These are phyloP conservation scores for Sinocyclocheilus anshuiensis DNA, from an alignment of 2,113 vertebrate species.

Conservation along the genomic window DNA sequence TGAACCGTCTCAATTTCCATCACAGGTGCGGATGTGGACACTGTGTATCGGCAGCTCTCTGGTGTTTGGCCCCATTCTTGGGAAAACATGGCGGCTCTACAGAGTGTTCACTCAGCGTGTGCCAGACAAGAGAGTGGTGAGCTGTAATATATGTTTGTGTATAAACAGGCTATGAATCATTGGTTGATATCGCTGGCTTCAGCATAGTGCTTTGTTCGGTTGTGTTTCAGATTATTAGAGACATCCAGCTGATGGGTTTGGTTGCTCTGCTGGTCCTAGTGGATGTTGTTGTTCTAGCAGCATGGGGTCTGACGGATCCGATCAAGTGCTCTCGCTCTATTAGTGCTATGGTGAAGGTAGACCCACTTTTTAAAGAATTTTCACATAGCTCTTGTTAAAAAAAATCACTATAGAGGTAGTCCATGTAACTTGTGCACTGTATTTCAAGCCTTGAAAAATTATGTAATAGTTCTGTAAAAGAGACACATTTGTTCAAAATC, in stretches of 20 bases:
- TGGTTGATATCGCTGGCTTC: not conserved
- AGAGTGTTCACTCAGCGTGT: constrained; percentile 92
- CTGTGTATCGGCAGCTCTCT: constrained; percentile 89
- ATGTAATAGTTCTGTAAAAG: not conserved
- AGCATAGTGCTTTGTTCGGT: not conserved
- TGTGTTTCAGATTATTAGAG: constrained; percentile 89
- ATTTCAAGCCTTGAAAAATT: too few species aligned
- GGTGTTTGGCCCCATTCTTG: constrained; percentile 90
- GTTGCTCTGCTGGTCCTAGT: constrained; percentile 81
- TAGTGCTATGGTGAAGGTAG: constrained; percentile 82
- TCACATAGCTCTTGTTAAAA: not conserved
- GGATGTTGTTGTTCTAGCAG: constrained; percentile 82
- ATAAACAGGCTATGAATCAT: not conserved
- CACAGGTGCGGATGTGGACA: constrained; percentile 84
- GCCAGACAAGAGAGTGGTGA: constrained; percentile 94
- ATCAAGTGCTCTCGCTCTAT: constrained; percentile 84
- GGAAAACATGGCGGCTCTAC: constrained; percentile 95
- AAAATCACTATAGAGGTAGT: not conserved
- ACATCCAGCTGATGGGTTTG: constrained; percentile 89
- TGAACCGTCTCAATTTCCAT: constrained; percentile 65
- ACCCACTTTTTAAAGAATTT: not conserved
- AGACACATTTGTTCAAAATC: not conserved
- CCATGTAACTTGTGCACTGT: not conserved
- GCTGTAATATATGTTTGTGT: constrained; percentile 45
- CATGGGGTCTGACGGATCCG: constrained; percentile 88